Conservation (phyloP, 2,113 vertebrate species). For the Mola mola region DNA sequence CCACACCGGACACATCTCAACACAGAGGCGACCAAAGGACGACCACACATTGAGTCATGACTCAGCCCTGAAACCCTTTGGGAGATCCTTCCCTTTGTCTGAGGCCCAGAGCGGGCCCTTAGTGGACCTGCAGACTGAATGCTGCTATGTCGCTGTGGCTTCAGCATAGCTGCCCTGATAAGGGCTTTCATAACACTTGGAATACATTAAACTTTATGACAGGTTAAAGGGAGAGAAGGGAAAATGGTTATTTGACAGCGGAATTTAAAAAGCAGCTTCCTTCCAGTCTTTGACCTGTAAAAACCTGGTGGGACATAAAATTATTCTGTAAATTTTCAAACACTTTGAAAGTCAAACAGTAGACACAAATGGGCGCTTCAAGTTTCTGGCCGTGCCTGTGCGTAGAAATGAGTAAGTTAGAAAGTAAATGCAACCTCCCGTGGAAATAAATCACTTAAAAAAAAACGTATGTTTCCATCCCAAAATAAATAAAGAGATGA, state of each 20-base stretch:
- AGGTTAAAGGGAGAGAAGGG: conserved; percentile 57
- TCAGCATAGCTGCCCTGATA: conserved; percentile 57
- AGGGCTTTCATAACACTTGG: conserved; percentile 17
- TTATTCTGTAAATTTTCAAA: conserved; percentile 31
- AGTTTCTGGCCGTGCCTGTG: conserved; percentile 26
- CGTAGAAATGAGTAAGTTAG: conserved; percentile 27
- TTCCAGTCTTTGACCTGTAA: conserved; percentile 47
- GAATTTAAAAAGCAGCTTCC: conserved; percentile 25
- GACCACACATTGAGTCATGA: conserved; percentile 81
- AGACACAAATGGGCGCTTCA: conserved; percentile 19
- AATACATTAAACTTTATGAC: conserved; percentile 31
- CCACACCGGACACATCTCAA: conserved; percentile 79
- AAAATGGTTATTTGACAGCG: conserved; percentile 49
- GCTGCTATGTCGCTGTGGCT: conserved; percentile 51
- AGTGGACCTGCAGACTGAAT: conserved; percentile 64
- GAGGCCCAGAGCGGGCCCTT: conserved; percentile 62
- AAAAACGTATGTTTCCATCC: conserved; percentile 57
- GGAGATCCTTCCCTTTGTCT: conserved; percentile 65
- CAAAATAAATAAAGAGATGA: conserved; percentile 62
- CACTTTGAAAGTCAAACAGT: background rate
- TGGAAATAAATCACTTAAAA: conserved; percentile 19
- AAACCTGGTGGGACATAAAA: conserved; percentile 43
- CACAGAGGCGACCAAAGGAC: conserved; percentile 76
- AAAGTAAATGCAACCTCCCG: conserved; percentile 16
- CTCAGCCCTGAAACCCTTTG: conserved; percentile 78